Evolutionary conservation across 2,888 invertebrate species (phyloP), one percentile per base, ranked within the genome.

Genomic region (Helobdella robusta): DNA sequence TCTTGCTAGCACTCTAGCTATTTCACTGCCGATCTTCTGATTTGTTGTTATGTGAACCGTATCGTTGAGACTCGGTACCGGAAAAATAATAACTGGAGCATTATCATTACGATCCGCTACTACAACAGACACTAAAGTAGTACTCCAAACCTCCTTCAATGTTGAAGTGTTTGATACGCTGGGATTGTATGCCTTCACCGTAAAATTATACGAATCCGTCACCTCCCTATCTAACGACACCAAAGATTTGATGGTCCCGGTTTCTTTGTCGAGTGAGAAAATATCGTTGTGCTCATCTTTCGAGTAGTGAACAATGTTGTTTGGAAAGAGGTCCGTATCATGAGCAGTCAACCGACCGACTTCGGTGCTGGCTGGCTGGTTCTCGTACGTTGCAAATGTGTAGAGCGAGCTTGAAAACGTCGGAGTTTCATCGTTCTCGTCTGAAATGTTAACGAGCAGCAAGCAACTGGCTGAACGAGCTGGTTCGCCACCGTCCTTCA

Each of bases 191-290:
- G 71, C 72, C 1, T 66, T 25, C 25, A 70, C 70, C 18, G 44
- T 60, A 23, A 72, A 58, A n/a, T n/a, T 25, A 56, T 67, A 60
- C 36, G 34, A 46, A 20, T 68, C n/a, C 35, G 58, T 68, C 1
- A 34, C 40, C 60, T 74, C 74, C 54, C 94, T 86, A 0, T 88
- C 86, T 68, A 94, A 81, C 69, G 87, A 87, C 73, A 87, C 86
- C 0, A 88, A 86, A 0, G 91, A 74, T 5, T 62, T 71, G 25
- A 77, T 73, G n/a, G 65, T 67, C 5, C 77, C 77, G 5, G 74
- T 67, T 0, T 59, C 52, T 4, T 66, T 34, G 61, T 74, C 71
- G 40, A 78, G 73, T 28, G 66, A 62, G 69, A 77, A 77, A 61
- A 69, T 28, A 60, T 66, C 40, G 70, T 66, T 28, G 68, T 66